Evolutionary conservation across 30 jellyfish, hydroid and myxozoan species (phyloP), one percentile per base, ranked within the genome.

Genomic region (Sanderia malayensis): DNA sequence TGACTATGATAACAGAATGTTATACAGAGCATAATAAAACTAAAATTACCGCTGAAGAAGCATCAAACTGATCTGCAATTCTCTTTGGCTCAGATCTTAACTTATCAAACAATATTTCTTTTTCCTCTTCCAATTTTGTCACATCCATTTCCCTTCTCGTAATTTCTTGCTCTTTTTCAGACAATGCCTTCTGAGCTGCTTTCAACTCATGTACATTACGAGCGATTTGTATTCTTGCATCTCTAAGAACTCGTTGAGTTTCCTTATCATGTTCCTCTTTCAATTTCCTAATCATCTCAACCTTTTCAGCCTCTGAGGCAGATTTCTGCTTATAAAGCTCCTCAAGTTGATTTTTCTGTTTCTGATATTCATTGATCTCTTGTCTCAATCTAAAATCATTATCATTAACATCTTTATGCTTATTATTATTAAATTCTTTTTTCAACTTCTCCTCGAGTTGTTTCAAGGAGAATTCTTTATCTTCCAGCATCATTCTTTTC

Each of bases 191-290:
- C 58, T 79, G 94, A 0, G 86, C 73, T 27, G 79, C 46, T 46
- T 84, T 75, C 29, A 92, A 64, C 45, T 92, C 98, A 64, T 79
- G 84, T 18, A 79, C 74, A 67, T 82, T 79, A 59, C 92, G 74
- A 2, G 93, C 84, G 20, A 76, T 71, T 61, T 92, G 96, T 4
- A 81, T 77, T 31, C 95, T 82, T 17, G 91, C 91, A 58, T 92
- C 96, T 77, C 95, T 71, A 6, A 74, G 23, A 24, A 84, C 84
- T 31, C 80, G 21, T 52, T 92, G 94, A n/a, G 70, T 76, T 31
- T 92, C 95, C 47, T 80, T 79, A 46, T 92, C 98, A 79, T 83
- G 95, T 0, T 84, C 98, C 34, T 61, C 81, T 71, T 84, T 83
- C 64, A 92, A 44, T 46, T 60, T 78, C 34, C 88, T 78, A 8